phyloP scores from a whole-genome alignment of 2,113 vertebrate genomes.

The Triplophysa tibetana region DNA sequence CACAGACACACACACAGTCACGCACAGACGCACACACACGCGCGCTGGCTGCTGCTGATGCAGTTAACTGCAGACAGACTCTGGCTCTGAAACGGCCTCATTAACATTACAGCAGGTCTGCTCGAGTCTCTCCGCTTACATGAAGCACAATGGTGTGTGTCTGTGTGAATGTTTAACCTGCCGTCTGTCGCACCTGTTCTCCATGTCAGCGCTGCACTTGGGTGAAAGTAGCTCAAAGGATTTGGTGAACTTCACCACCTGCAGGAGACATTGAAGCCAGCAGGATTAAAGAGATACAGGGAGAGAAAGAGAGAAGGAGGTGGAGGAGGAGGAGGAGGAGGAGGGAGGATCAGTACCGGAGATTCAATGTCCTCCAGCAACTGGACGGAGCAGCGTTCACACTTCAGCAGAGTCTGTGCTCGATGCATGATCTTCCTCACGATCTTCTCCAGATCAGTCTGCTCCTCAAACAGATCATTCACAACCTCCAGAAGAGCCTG shows the following conservation, averaged over 20 bases:
- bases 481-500: constrained; percentile 97
- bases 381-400: constrained; percentile 95
- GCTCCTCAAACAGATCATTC: constrained; percentile 98
- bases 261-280: constrained; percentile 49
- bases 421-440: constrained; percentile 99
- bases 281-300: not conserved
- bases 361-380: constrained; percentile 97
- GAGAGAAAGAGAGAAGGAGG: not conserved
- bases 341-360: constrained; percentile 73
- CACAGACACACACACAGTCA: too few relatives aligned
- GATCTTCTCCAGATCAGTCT: constrained; percentile 98
- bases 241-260: constrained; percentile 99
- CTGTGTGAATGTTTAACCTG: constrained; percentile 30
- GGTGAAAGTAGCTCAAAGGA: constrained; percentile 98
- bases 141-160: not conserved
- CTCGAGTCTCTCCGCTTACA: not conserved
- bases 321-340: not conserved
- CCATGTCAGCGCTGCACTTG: constrained; percentile 94
- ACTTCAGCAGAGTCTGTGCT: constrained; percentile 94
- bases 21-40: not conserved
- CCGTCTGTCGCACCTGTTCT: constrained; percentile 81
- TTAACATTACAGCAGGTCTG: not conserved
- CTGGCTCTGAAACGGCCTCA: constrained; percentile 7
- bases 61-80: constrained; percentile 24
- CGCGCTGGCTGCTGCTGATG: not conserved